Evolutionary conservation across 2,113 vertebrate genomes (phyloP).

Genomic region (Sciurus niger): DNA sequence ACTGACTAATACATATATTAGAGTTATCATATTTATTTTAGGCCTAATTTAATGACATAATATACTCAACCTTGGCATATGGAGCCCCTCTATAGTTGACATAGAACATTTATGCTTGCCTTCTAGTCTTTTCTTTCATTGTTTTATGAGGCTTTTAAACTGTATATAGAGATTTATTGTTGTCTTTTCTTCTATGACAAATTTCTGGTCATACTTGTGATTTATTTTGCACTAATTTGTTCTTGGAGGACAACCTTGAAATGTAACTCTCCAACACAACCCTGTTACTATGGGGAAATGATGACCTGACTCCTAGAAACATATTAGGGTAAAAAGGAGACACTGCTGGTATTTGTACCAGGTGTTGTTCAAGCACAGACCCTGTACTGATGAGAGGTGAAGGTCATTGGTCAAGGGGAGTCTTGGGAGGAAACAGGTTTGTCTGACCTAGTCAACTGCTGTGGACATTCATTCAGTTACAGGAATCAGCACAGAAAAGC

Average conservation of each 20-base stretch:
- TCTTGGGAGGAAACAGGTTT: background rate
- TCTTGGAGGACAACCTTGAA: constrained; percentile 70
- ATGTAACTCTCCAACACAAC: constrained; percentile 46
- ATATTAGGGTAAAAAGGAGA: background rate
- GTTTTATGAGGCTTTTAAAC: constrained; percentile 74
- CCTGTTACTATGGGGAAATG: background rate
- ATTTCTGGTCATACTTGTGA: constrained; percentile 63
- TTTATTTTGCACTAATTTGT: constrained; percentile 76
- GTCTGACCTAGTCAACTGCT: background rate
- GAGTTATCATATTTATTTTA: constrained; percentile 54
- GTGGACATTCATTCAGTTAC: accelerated
- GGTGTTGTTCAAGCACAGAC: background rate
- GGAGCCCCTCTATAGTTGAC: background rate
- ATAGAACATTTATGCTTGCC: constrained; percentile 14
- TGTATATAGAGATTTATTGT: constrained; percentile 52
- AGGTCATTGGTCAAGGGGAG: background rate
- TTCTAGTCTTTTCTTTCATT: constrained; percentile 72
- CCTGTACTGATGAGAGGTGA: background rate
- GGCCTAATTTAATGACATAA: constrained; percentile 10
- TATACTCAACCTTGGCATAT: constrained; percentile 12
- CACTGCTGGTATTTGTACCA: background rate
- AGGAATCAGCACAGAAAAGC: background rate
- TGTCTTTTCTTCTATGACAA: constrained; percentile 70
- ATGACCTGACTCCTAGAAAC: background rate
- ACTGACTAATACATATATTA: background rate